Base-by-base conservation (phyloP, 2,113 vertebrate genomes). In the Trogon surrucura region DNA sequence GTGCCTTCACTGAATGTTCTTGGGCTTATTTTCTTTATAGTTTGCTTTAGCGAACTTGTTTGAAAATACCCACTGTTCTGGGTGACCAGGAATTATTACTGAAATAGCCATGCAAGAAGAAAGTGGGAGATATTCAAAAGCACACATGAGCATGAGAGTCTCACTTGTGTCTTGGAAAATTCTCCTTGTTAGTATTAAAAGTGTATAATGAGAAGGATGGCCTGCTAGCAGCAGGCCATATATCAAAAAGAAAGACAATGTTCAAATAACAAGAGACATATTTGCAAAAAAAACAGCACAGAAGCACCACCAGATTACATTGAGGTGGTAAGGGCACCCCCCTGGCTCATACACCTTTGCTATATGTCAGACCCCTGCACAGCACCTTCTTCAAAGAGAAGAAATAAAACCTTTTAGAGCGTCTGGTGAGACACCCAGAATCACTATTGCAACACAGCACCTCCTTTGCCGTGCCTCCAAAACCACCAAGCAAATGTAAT, bases 281-380 rank as follows among this genome's bases (percentile, higher is more conserved):
- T n/a, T 91, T 91, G 50, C 41, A 18, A 71, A 84, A 89, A 36
- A 81, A 29, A 32, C 57, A 69, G 27, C 1, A 4, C 32, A 81
- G 48, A 67, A 41, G 45, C n/a, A 64, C n/a, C 27, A 26, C 14
- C 1, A 1, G 14, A 32, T 72, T 64, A n/a, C 21, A 85, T 26
- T 10, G 34, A 69, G 61, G 34, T 60, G 48, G 27, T 57, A 29
- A 21, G 8, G 19, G 9, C 18, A 14, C 69, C 30, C 61, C 20
- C 14, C 0, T 0, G 18, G n/a, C 50, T 78, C 45, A 5, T 48
- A 44, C 2, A 4, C 1, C n/a, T 58, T 56, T 57, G 26, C 38
- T 50, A 2, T 50, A 53, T 23, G 16, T 32, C 50, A 80, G 14
- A 71, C 16, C 14, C 4, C 88, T 36, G 30, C 21, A 48, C 56